A percentile compares a stretch with the other conserved stretches of the same genome.
These are phyloP conservation scores for Caenorhabditis sp. DNA, from an alignment of 2,888 invertebrate species.

Conservation along the genomic window DNA sequence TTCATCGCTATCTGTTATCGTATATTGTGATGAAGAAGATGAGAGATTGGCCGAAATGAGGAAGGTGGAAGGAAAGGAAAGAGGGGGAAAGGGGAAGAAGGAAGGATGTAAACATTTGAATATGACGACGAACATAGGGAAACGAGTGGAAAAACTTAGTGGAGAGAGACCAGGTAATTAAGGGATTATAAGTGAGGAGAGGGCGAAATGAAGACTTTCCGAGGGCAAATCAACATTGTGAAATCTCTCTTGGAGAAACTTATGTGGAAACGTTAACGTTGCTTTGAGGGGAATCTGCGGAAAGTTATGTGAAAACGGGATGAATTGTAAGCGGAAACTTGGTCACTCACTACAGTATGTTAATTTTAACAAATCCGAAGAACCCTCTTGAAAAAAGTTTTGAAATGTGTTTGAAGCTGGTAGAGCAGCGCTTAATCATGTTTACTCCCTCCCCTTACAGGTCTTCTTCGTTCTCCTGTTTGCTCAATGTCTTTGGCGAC, in stretches of 20 bases:
- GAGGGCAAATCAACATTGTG: conserved; percentile 1
- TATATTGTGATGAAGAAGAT: conserved; percentile 54
- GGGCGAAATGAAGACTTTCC: conserved; percentile 23
- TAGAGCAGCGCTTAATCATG: conserved; percentile 32
- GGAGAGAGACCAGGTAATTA: conserved; percentile 38
- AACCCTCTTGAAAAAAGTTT: not conserved
- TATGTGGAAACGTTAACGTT: not conserved
- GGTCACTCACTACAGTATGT: too few species aligned
- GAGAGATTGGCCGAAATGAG: conserved; percentile 25
- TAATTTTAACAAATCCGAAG: too few species aligned
- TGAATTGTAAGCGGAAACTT: too few species aligned
- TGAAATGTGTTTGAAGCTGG: conserved; percentile 5
- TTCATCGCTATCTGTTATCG: conserved; percentile 50
- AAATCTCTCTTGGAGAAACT: not conserved
- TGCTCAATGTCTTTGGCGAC: conserved; percentile 11
- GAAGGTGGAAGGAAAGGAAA: conserved; percentile 11
- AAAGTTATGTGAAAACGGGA: not conserved
- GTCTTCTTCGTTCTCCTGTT: conserved; percentile 29
- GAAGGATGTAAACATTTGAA: conserved; percentile 46
- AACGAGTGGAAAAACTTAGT: conserved; percentile 23
- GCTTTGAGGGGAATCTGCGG: not conserved
- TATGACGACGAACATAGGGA: conserved; percentile 17
- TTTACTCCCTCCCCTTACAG: conserved; percentile 29
- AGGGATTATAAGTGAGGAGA: conserved; percentile 48
- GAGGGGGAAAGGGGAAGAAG: conserved; percentile 2